A percentile compares a stretch with the other conserved stretches of the same genome.
These are phyloP conservation scores for Mus spretus DNA, from an alignment of 2,797 vertebrate species.

Conservation along the genomic window DNA sequence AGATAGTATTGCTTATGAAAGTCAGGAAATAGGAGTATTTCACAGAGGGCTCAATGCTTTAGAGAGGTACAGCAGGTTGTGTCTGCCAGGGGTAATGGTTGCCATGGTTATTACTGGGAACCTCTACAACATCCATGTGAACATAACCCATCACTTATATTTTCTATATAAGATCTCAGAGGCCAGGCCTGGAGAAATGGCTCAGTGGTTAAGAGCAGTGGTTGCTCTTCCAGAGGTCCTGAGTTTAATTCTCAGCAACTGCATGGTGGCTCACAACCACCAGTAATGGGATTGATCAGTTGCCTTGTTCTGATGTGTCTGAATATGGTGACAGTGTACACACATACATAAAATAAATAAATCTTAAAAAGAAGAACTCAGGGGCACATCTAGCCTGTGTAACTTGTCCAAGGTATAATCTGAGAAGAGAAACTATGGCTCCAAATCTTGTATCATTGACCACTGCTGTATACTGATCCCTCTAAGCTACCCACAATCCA, in stretches of 20 bases:
- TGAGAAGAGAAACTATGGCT: neutral
- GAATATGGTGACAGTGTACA: too few species aligned
- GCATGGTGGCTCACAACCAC: neutral
- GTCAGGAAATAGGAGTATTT: neutral
- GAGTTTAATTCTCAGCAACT: neutral
- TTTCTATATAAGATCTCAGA: conserved; percentile 15
- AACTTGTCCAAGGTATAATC: conserved; percentile 15
- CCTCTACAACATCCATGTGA: neutral
- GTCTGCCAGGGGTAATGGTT: neutral
- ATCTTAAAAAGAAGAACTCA: neutral
- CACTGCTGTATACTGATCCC: neutral
- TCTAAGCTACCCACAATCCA: neutral
- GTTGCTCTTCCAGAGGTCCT: neutral
- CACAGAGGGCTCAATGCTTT: neutral
- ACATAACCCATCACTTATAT: neutral
- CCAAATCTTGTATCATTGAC: neutral
- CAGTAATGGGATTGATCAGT: neutral
- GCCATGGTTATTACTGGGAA: neutral
- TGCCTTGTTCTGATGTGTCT: neutral
- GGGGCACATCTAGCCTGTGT: neutral
- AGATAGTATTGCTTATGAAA: neutral
- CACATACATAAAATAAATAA: too few species aligned
- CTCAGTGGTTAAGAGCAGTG: neutral
- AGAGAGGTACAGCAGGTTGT: neutral
- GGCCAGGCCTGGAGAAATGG: neutral